Evolutionary conservation across 2,888 invertebrate species (phyloP).

Genomic region (Dastarcus helophoroides): DNA sequence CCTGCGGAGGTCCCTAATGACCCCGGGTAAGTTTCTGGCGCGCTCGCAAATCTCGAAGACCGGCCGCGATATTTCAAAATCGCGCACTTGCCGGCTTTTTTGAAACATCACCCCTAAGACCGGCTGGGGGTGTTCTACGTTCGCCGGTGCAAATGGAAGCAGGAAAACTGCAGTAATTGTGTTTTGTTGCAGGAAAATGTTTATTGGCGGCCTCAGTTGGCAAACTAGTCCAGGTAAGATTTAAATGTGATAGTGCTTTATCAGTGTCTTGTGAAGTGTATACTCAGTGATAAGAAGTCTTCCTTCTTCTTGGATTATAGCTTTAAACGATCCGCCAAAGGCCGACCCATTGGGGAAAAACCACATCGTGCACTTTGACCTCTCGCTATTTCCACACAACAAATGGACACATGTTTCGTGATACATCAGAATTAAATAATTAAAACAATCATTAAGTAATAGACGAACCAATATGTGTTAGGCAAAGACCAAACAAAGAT

Average conservation of each 20-base stretch:
- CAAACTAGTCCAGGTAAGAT: conserved; percentile 97
- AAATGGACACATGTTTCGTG: no score
- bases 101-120: no score
- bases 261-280: conserved; percentile 15
- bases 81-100: not conserved
- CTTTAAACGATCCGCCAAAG: no score
- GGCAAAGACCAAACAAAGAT: no score
- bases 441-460: no score
- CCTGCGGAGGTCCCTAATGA: conserved; percentile 90
- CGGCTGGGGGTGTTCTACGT: no score
- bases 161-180: conserved; percentile 13
- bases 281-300: conserved; percentile 16
- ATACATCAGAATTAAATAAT: no score
- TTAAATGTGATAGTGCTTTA: conserved; percentile 11
- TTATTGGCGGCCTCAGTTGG: conserved; percentile 99
- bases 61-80: conserved; percentile 3
- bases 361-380: no score
- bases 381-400: no score
- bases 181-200: conserved; percentile 96
- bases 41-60: conserved; percentile 5
- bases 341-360: no score
- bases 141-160: not conserved
- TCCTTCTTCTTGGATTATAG: no score
- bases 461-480: no score
- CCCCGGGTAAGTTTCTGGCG: conserved; percentile 63